Base-by-base conservation (phyloP, 1,140 invertebrate genomes). In the Lethrus apterus region DNA sequence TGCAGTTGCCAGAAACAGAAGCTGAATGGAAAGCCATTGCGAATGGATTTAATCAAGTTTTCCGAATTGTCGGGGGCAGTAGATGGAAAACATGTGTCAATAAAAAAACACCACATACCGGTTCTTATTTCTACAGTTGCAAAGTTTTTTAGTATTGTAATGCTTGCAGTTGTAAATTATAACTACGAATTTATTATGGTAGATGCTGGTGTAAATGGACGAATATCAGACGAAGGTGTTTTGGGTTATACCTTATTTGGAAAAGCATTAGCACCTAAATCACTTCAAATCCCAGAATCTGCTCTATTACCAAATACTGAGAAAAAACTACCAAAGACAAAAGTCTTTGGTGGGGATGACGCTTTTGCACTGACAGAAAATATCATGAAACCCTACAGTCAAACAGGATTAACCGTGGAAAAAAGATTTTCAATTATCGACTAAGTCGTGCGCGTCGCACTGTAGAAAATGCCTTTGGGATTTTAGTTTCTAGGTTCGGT, bases 391-490 rank as follows among this genome's bases (percentile, higher is more conserved):
- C 67, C 65, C 19, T 65, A 52, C 43, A 50, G 54, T 13, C 48
- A 52, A 46, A 50, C 42, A 15, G 38, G 29, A 11, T 46, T 59
- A 31, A 57, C 30, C 9, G 32, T 11, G 14, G 44, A 49, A 20
- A 51, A 59, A 46, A 29, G 52, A 56, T 70, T 15, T 74, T 66
- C 51, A 73, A 75, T 52, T 75, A 73, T 49, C 35, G 65, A 18
- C 34, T 68, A 15, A 58, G 52, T 14, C 53, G 63, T 30, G 64
- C 63, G 17, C 52, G 67, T 36, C 50, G 65, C 29, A 62, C 68
- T 35, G 59, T 73, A 4, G 58, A 62, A 53, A 58, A 60, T 32
- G 26, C 21, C 4, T 33, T 32, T 32, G 42, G 42, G 9, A 30
- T 32, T 44, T 44, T 18, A 29, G 42, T 33, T 33, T 8, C 14